Evolutionary conservation across 92 coral and sea anemone genomes (phyloP).

Genomic region (Epizoanthus stellaris): DNA sequence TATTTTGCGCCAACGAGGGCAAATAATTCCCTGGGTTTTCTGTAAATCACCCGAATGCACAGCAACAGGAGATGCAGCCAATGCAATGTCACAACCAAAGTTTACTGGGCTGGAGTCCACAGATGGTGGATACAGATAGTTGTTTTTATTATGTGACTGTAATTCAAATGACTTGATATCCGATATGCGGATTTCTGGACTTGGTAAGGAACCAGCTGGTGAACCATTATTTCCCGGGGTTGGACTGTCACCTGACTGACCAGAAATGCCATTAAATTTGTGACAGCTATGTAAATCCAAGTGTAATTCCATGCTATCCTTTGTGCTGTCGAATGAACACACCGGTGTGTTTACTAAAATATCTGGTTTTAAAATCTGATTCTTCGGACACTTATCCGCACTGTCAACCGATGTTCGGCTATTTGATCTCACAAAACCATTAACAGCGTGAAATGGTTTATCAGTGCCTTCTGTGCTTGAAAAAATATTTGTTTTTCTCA

Average conservation of each 20-base stretch:
- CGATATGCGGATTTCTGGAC: slow-evolving; percentile 11
- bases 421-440: slow-evolving; percentile 37
- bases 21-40: background rate
- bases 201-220: background rate
- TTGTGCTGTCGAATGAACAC: background rate
- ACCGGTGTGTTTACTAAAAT: slow-evolving; percentile 4
- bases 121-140: slow-evolving; percentile 4
- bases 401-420: slow-evolving; percentile 3
- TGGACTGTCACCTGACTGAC: background rate
- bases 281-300: slow-evolving; percentile 29
- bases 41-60: background rate
- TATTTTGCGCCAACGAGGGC: slow-evolving; percentile 10
- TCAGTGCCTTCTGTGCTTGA: slow-evolving; percentile 23
- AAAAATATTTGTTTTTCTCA: slow-evolving; percentile 42
- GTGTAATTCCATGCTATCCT: slow-evolving; percentile 18
- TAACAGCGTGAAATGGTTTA: slow-evolving; percentile 35
- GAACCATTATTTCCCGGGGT: background rate
- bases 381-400: background rate
- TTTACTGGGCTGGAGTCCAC: slow-evolving; percentile 7
- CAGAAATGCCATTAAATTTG: slow-evolving; percentile 3
- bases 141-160: slow-evolving; percentile 18
- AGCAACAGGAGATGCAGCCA: background rate
- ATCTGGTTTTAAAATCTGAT: slow-evolving; percentile 17
- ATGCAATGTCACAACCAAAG: background rate
- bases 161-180: slow-evolving; percentile 20